Conservation (phyloP, 2,113 vertebrate species). For the Athene noctua region DNA sequence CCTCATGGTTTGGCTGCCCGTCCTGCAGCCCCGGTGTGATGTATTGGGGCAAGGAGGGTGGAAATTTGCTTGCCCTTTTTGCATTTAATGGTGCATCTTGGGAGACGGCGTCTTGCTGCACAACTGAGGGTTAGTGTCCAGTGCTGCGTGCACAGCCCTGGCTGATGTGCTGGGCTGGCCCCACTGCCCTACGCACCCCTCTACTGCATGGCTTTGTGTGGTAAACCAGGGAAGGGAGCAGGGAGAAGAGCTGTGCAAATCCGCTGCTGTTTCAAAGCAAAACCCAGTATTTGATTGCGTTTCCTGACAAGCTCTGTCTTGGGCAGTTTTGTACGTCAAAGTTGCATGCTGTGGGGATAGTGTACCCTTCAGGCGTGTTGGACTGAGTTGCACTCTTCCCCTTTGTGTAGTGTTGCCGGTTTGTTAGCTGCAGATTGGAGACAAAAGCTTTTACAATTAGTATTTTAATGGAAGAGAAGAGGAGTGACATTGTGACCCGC, state of each 20-base stretch:
- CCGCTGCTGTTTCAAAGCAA: not conserved
- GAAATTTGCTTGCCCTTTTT: not conserved
- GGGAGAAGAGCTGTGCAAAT: not conserved
- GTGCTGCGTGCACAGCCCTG: not conserved
- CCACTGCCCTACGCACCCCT: not conserved
- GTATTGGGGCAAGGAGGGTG: not conserved
- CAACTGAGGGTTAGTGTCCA: accelerated
- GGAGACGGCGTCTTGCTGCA: not conserved
- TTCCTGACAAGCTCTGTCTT: not conserved
- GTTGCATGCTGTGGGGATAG: not conserved
- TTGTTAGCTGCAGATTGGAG: constrained; percentile 28
- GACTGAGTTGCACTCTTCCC: not conserved
- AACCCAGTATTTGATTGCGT: not conserved
- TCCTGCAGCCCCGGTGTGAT: not conserved
- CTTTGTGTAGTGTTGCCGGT: not conserved
- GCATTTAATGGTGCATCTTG: not conserved
- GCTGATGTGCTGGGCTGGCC: not conserved
- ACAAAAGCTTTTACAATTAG: constrained; percentile 35
- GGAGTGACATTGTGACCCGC: not conserved
- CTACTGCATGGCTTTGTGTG: not conserved
- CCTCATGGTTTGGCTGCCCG: not conserved
- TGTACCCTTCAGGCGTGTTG: not conserved
- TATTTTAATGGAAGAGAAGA: constrained; percentile 31
- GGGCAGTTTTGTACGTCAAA: not conserved
- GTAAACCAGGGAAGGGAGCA: accelerated